Conservation (phyloP, 1,140 invertebrate genomes). For the Drosophila bipectinata region DNA sequence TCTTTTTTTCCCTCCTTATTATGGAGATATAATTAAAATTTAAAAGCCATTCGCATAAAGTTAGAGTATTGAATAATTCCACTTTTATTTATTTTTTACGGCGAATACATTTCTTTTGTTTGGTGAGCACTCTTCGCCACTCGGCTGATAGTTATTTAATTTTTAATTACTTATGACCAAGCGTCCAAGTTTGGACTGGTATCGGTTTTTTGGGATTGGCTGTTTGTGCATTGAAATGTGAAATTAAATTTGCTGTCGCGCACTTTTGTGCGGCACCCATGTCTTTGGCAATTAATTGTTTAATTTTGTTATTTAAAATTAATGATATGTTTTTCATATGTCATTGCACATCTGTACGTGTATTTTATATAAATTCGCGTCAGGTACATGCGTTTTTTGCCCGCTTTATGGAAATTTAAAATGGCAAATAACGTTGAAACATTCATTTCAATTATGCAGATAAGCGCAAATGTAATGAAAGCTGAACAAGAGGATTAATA, state of each 20-base stretch:
- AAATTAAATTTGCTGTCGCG: slow-evolving; percentile 73
- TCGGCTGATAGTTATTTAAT: slow-evolving; percentile 74
- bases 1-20: too few species aligned
- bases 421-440: slow-evolving; percentile 68
- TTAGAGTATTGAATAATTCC: neutral
- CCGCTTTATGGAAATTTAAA: slow-evolving; percentile 37
- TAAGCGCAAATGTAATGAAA: slow-evolving; percentile 80
- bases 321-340: slow-evolving; percentile 81
- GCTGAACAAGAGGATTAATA: slow-evolving; percentile 77
- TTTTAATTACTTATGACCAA: slow-evolving; percentile 76
- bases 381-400: slow-evolving; percentile 23
- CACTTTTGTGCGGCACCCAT: slow-evolving; percentile 33
- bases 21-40: too few species aligned
- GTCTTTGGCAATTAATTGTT: slow-evolving; percentile 80
- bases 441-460: slow-evolving; percentile 80
- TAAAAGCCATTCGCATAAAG: neutral
- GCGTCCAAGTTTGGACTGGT: neutral
- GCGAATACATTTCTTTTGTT: slow-evolving; percentile 49
- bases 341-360: slow-evolving; percentile 65
- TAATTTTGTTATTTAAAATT: slow-evolving; percentile 82
- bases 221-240: slow-evolving; percentile 71
- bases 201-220: slow-evolving; percentile 38
- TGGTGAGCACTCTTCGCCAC: slow-evolving; percentile 15
- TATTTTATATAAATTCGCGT: slow-evolving; percentile 37
- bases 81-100: slow-evolving; percentile 30